Percentiles rank a stretch among this genome's conserved stretches.
Evolutionary conservation across 1,140 invertebrate genomes (phyloP).

Genomic region (Drosophila baimaii): DNA sequence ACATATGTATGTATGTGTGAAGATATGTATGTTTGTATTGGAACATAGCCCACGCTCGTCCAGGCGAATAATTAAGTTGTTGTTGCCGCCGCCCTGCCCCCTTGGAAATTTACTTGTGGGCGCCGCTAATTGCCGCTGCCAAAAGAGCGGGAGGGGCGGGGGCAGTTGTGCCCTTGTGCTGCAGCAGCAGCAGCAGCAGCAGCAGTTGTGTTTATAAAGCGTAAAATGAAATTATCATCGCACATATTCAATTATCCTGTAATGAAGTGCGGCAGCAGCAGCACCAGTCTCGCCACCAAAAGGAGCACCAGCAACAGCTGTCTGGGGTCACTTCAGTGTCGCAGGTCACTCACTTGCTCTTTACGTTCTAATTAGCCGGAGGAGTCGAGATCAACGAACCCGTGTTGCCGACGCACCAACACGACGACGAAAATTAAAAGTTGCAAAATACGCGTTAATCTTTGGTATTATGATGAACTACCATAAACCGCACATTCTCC

Average conservation of each 20-base stretch:
- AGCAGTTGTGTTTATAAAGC: constrained; percentile 72
- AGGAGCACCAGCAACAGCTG: background rate
- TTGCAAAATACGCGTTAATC: background rate
- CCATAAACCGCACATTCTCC: background rate
- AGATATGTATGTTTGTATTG: too few relatives aligned
- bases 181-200: constrained; percentile 30
- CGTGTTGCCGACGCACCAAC: background rate
- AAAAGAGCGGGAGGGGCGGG: background rate
- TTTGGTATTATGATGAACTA: too few relatives aligned
- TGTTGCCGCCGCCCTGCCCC: constrained; percentile 4
- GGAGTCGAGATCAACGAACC: background rate
- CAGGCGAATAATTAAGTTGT: constrained; percentile 39
- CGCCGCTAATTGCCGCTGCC: constrained; percentile 55
- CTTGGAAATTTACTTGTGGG: constrained; percentile 38
- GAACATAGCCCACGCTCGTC: constrained; percentile 10
- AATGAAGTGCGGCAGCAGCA: constrained; percentile 15
- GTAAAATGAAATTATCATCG: constrained; percentile 78
- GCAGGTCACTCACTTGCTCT: constrained; percentile 1
- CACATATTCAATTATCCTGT: constrained; percentile 73
- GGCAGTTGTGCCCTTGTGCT: too few relatives aligned
- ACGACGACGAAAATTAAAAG: background rate
- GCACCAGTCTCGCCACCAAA: background rate
- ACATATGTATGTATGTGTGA: background rate
- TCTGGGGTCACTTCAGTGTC: constrained; percentile 2
- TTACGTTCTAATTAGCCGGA: background rate